Evolutionary conservation across 2,113 vertebrate genomes (phyloP).

Genomic region (Toxotes chatareus): DNA sequence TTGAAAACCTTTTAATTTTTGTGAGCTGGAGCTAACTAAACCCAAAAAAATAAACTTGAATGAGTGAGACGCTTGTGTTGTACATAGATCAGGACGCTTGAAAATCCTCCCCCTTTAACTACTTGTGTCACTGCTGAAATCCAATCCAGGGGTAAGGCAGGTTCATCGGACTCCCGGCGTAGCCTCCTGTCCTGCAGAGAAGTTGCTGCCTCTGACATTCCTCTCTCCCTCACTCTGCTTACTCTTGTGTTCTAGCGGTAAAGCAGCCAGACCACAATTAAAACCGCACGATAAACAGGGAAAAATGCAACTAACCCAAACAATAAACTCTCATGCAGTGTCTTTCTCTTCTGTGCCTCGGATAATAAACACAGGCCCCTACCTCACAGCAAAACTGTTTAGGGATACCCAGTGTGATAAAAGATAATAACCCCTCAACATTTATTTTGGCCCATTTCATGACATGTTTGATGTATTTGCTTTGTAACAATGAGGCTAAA

Average conservation of each 20-base stretch:
- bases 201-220: slow-evolving; percentile 70
- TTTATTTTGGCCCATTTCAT: slow-evolving; percentile 25
- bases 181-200: slow-evolving; percentile 45
- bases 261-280: slow-evolving; percentile 60
- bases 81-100: slow-evolving; percentile 9
- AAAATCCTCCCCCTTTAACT: slow-evolving; percentile 22
- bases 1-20: slow-evolving; percentile 25
- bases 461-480: slow-evolving; percentile 20
- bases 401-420: slow-evolving; percentile 47
- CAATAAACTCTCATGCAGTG: slow-evolving; percentile 66
- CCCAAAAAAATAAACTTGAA: slow-evolving; percentile 65
- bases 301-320: slow-evolving; percentile 66
- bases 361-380: slow-evolving; percentile 59
- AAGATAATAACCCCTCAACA: slow-evolving; percentile 60
- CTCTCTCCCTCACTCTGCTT: slow-evolving; percentile 44
- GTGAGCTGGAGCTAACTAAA: slow-evolving; percentile 41
- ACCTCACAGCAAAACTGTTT: slow-evolving; percentile 36
- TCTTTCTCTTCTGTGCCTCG: slow-evolving; percentile 22
- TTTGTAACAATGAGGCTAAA: slow-evolving; percentile 14
- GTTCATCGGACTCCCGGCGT: slow-evolving; percentile 48
- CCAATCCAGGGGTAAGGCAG: slow-evolving; percentile 57
- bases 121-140: slow-evolving; percentile 64
- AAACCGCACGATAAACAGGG: slow-evolving; percentile 73
- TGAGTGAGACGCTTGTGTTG: not conserved
- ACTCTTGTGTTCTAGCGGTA: slow-evolving; percentile 27